Evolutionary conservation across 2,113 vertebrate genomes (phyloP).

Genomic region (Oceanites oceanicus): DNA sequence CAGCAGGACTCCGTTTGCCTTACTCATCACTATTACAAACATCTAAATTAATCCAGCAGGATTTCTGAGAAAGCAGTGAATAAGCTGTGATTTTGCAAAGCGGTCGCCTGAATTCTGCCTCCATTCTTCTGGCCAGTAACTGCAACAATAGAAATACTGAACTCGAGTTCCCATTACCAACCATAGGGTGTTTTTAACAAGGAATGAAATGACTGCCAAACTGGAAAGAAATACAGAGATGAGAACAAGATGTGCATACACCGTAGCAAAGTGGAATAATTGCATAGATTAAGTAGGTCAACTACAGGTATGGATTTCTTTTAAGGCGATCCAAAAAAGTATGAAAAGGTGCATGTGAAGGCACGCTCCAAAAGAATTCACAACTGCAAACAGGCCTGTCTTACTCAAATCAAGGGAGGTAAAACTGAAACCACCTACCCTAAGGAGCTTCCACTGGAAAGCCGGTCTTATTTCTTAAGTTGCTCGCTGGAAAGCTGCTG

Average conservation of each 20-base stretch:
- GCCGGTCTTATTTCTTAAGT: constrained; percentile 10
- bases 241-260: constrained; percentile 19
- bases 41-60: neutral
- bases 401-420: neutral
- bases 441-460: constrained; percentile 28
- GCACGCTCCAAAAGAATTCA: neutral
- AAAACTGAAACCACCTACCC: constrained; percentile 60
- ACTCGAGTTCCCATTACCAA: neutral
- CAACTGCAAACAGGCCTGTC: neutral
- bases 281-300: constrained; percentile 11
- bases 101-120: neutral
- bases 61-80: neutral
- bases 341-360: constrained; percentile 38
- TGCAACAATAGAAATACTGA: neutral
- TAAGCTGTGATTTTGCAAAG: neutral
- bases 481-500: constrained; percentile 3
- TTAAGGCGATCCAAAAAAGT: constrained; percentile 23
- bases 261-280: neutral
- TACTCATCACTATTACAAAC: neutral
- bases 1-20: neutral
- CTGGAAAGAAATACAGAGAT: neutral
- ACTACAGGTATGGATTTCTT: constrained; percentile 28
- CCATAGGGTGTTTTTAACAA: neutral
- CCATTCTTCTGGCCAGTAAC: neutral
- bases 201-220: neutral